Evolutionary conservation across 2,113 vertebrate species (phyloP), one percentile per base, ranked within the genome.

Genomic region (Marmota flaviventris): DNA sequence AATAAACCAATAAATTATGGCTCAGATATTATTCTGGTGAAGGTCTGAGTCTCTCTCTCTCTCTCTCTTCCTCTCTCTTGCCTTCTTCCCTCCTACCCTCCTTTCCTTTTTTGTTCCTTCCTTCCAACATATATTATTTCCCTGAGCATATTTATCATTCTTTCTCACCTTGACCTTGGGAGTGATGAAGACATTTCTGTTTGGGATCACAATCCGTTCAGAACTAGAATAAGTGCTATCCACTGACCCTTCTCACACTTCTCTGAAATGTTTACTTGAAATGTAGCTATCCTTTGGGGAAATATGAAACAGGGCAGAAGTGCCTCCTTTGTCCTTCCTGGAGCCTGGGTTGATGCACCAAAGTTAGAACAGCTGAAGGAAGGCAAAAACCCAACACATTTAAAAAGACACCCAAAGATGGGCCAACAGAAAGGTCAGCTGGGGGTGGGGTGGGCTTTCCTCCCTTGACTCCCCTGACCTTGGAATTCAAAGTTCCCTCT

Each of bases 1-100:
- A 97, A 92, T 67, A 84, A 48, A 93, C 79, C 39, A 51, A 39
- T 65, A 73, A 45, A 53, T 84, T 67, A 93, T 77, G 94, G 83
- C 56, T 94, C 39, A 75, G 78, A 48, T 94, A 72, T 61, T 56
- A 72, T 86, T 94, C 39, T 89, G 37, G 63, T n/a, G 39, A 75
- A 69, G 18, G 67, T 70, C 67, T 70, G 67, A 76, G 75, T 24
- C 37, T 27, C 29, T 42, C 7, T 4, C 5, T 37, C 12, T 5
- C 5, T 37, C 12, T 5, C 34, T 45, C 34, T 22, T 18, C 48
- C 69, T 18, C 34, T 88, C 51, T 24, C 37, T 27, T 34, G 1
- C 7, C 65, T 73, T 42, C 61, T 90, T 69, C 63, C 27, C 27
- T 76, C 37, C 12, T 2, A 53, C 25, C 39, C 22, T 65, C n/a